Percentiles rank a stretch among this genome's conserved stretches.
Conservation (phyloP, 2,888 invertebrate genomes). For the Cataglyphis cursor region DNA sequence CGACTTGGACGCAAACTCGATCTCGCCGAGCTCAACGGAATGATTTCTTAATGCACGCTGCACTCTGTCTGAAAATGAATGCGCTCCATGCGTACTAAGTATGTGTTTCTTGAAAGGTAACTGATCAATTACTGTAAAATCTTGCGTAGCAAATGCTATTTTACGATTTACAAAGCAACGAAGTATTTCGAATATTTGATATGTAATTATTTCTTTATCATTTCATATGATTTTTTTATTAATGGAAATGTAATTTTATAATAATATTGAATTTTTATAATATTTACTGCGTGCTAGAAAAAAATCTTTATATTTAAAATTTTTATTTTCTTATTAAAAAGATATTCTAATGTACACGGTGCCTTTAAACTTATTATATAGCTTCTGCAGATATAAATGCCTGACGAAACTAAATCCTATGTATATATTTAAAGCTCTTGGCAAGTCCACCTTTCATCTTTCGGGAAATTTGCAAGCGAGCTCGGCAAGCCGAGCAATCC, state of each 20-base stretch:
- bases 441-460: neutral
- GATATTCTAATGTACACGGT: too few species aligned
- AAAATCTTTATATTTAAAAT: neutral
- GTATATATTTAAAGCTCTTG: neutral
- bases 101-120: constrained; percentile 27
- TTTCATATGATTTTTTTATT: neutral
- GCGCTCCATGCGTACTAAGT: neutral
- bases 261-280: neutral
- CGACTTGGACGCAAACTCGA: constrained; percentile 42
- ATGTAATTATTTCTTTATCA: neutral
- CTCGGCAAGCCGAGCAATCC: constrained; percentile 25
- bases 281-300: neutral
- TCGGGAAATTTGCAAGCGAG: neutral
- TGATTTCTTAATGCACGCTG: constrained; percentile 44
- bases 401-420: neutral
- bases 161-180: neutral
- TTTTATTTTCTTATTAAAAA: neutral
- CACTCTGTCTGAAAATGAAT: constrained; percentile 28
- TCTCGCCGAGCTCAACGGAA: constrained; percentile 31
- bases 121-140: constrained; percentile 42
- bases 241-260: neutral
- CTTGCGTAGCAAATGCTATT: neutral
- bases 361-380: neutral
- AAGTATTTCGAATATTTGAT: constrained; percentile 8
- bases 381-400: neutral